Conservation (phyloP, 2,113 vertebrate genomes). For the Candoia aspera region DNA sequence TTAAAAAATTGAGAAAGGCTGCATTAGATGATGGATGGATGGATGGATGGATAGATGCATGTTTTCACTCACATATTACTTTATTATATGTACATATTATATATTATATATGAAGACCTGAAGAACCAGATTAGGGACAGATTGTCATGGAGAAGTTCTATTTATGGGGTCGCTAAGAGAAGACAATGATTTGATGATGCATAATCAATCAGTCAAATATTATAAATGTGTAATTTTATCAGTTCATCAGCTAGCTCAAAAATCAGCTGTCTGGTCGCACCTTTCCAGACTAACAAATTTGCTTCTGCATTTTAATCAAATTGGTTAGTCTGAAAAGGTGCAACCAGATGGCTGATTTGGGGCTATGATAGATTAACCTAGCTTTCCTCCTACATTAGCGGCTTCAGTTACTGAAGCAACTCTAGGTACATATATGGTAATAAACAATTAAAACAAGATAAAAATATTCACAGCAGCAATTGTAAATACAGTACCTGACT, state of each 20-base stretch:
- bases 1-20: too few relatives aligned
- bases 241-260: background rate
- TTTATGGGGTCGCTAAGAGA: background rate
- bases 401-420: background rate
- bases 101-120: background rate
- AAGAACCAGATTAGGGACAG: background rate
- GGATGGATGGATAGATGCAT: too few relatives aligned
- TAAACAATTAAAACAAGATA: background rate
- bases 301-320: background rate
- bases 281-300: background rate
- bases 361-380: background rate
- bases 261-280: background rate
- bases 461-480: background rate
- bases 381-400: background rate
- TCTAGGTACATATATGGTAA: background rate
- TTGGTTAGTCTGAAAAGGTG: background rate
- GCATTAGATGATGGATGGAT: too few relatives aligned
- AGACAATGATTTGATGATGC: background rate
- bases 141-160: background rate
- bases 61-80: too few relatives aligned
- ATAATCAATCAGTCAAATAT: background rate
- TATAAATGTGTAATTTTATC: background rate
- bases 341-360: background rate
- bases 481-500: background rate
- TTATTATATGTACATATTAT: too few relatives aligned